phyloP scores from a whole-genome alignment of 2,888 invertebrate genomes.

The Drosophila demipolita region DNA sequence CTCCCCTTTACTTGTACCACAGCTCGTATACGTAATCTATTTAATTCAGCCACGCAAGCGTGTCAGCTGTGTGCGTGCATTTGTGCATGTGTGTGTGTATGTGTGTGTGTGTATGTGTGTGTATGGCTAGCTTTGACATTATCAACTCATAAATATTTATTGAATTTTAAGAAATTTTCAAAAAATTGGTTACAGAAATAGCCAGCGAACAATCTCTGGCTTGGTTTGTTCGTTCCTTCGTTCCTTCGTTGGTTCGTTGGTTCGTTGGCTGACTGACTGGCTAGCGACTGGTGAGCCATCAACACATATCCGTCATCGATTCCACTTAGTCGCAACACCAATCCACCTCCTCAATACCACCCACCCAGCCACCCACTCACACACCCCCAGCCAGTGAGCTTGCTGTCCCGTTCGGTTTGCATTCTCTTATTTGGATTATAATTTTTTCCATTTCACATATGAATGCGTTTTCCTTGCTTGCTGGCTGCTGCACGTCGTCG shows the following conservation, averaged over 20 bases:
- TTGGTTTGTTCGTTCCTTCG: neutral
- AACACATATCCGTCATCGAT: constrained; percentile 76
- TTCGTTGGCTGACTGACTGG: constrained; percentile 12
- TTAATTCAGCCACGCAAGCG: constrained; percentile 74
- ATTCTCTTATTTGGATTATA: constrained; percentile 82
- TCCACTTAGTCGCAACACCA: constrained; percentile 37
- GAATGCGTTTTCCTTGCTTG: constrained; percentile 76
- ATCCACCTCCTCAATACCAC: neutral
- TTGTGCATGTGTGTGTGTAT: constrained; percentile 13
- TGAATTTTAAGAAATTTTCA: constrained; percentile 83
- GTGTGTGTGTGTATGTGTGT: constrained; percentile 14
- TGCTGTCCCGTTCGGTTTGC: constrained; percentile 52
- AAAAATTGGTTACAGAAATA: constrained; percentile 61
- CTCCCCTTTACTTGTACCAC: constrained; percentile 10
- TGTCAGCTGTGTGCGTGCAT: constrained; percentile 39
- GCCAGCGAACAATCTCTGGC: constrained; percentile 44
- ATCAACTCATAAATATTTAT: constrained; percentile 83
- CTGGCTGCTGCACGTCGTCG: constrained; percentile 1
- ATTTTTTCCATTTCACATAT: constrained; percentile 83
- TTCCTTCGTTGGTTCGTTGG: constrained; percentile 4
- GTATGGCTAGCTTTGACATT: constrained; percentile 65
- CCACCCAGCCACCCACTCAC: neutral
- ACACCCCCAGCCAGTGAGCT: neutral
- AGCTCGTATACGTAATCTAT: constrained; percentile 71
- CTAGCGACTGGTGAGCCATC: constrained; percentile 57